Conservation (phyloP, 2,113 vertebrate species). For the Neoarius graeffei region DNA sequence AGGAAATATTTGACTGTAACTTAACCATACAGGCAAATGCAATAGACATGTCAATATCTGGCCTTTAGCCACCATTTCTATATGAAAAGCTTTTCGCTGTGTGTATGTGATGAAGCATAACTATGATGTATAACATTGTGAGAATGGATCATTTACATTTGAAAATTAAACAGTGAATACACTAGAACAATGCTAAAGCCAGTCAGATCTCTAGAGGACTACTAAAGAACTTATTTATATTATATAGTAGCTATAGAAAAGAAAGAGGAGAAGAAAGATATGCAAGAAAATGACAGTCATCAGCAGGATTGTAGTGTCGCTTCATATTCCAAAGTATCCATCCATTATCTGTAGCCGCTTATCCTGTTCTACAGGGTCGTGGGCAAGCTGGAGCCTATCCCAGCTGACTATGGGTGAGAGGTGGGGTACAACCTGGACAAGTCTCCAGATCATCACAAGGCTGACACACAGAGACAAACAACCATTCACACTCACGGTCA, state of each 20-base stretch:
- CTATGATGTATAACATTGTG: neutral
- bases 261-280: neutral
- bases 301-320: neutral
- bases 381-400: too few relatives aligned
- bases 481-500: too few relatives aligned
- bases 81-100: neutral
- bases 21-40: neutral
- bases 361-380: too few relatives aligned
- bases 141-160: neutral
- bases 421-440: too few relatives aligned
- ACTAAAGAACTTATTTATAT: neutral
- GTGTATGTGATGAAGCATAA: neutral
- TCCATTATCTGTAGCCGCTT: too few relatives aligned
- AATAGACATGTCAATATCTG: neutral
- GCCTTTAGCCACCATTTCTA: neutral
- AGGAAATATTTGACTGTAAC: neutral
- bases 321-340: neutral
- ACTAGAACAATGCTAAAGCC: neutral
- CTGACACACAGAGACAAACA: too few relatives aligned
- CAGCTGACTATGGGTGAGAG: too few relatives aligned
- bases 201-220: neutral
- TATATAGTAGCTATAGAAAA: neutral
- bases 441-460: too few relatives aligned
- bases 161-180: neutral
- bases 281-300: neutral